phyloP scores from a whole-genome alignment of 1,140 invertebrate species.

The Bombus waltoni region DNA sequence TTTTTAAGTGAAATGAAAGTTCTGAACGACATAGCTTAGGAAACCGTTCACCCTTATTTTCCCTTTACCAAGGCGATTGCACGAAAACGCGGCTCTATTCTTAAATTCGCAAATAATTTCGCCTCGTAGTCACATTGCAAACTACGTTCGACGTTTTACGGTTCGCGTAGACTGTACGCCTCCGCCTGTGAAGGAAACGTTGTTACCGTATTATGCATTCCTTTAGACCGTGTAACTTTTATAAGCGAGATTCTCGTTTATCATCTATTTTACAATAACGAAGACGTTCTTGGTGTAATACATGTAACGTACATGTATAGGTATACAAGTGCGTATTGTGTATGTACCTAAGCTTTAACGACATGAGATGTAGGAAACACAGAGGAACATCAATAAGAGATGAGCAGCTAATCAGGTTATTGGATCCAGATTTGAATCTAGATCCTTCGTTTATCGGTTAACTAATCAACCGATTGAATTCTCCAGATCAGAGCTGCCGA shows the following conservation, averaged over 20 bases:
- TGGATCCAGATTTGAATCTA: background rate
- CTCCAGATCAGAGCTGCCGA: background rate
- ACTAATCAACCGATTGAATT: background rate
- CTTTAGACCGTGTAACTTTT: background rate
- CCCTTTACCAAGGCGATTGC: accelerated
- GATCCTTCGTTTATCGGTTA: background rate
- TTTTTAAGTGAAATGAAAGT: background rate
- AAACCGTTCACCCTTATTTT: background rate
- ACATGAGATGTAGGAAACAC: background rate
- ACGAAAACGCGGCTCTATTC: background rate
- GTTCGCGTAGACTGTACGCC: too few species aligned
- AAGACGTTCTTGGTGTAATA: background rate
- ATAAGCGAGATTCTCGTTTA: background rate
- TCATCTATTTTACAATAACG: background rate
- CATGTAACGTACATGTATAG: too few species aligned
- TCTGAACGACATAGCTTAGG: background rate
- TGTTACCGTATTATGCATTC: too few species aligned
- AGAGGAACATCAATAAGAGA: background rate
- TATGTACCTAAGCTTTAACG: background rate
- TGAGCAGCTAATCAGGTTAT: background rate
- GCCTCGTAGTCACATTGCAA: background rate
- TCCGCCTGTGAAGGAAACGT: too few species aligned
- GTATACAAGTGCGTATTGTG: too few species aligned
- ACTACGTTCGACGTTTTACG: background rate
- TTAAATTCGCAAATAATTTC: background rate